A percentile compares a stretch with the other conserved stretches of the same genome.
phyloP scores from a whole-genome alignment of 1,140 invertebrate genomes.

The Caenorhabditis brenneri region DNA sequence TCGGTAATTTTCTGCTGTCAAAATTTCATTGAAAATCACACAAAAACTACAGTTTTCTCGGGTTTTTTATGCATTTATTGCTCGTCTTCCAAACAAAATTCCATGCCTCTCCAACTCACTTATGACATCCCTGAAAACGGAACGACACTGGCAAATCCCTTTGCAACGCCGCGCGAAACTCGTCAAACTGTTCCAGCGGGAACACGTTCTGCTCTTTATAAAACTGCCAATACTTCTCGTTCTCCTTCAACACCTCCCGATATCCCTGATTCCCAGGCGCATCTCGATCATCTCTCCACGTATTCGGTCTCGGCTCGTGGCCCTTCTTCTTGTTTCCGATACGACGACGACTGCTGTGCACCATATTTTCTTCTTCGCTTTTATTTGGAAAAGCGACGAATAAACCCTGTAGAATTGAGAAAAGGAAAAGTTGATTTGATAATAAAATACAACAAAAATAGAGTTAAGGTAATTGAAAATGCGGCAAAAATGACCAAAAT shows the following conservation, averaged over 20 bases:
- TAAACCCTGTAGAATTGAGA: neutral
- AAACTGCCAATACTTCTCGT: constrained; percentile 55
- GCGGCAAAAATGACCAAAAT: too few relatives aligned
- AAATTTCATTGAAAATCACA: too few relatives aligned
- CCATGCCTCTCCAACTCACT: too few relatives aligned
- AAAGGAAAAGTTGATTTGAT: neutral
- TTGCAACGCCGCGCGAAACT: constrained; percentile 46
- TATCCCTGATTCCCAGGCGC: constrained; percentile 16
- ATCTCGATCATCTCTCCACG: constrained; percentile 41
- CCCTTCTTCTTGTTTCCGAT: neutral
- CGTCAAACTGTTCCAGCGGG: constrained; percentile 53
- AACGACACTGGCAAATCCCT: constrained; percentile 55
- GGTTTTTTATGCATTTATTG: neutral
- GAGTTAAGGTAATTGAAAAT: too few relatives aligned
- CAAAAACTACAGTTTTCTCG: too few relatives aligned
- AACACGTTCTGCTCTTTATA: constrained; percentile 54
- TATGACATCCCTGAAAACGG: constrained; percentile 56
- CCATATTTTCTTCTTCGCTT: neutral
- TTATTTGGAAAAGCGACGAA: neutral
- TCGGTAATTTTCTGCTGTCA: too few relatives aligned
- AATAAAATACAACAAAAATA: too few relatives aligned
- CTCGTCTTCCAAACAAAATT: neutral
- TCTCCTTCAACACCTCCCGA: constrained; percentile 51
- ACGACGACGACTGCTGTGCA: constrained; percentile 12
- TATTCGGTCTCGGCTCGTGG: constrained; percentile 18